Conservation (phyloP, 2,113 vertebrate genomes). For the Melanostigma gelatinosum region DNA sequence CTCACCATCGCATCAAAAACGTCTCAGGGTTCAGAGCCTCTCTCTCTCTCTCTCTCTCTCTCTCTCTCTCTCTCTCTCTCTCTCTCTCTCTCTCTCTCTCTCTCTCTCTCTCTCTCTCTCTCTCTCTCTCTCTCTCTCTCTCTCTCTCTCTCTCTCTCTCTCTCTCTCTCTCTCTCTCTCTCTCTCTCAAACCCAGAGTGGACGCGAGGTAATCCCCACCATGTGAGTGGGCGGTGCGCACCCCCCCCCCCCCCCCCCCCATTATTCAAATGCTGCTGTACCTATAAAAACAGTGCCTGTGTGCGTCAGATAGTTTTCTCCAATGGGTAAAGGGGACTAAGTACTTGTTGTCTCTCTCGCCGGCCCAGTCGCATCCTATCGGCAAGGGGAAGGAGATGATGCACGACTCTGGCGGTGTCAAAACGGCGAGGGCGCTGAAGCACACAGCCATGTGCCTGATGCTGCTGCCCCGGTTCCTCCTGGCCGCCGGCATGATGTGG, state of each 20-base stretch:
- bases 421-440: conserved; percentile 89
- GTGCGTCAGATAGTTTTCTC: conserved; percentile 83
- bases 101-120: conserved; percentile 27
- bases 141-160: conserved; percentile 31
- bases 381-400: conserved; percentile 78
- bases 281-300: conserved; percentile 91
- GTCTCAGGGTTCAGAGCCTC: too few species aligned
- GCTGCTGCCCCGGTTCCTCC: conserved; percentile 95
- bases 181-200: conserved; percentile 65
- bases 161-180: conserved; percentile 24
- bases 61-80: conserved; percentile 17
- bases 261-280: conserved; percentile 88
- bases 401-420: conserved; percentile 90
- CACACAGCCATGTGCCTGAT: conserved; percentile 92
- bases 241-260: too few species aligned
- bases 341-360: conserved; percentile 67
- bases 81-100: conserved; percentile 24
- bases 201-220: conserved; percentile 91
- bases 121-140: conserved; percentile 12
- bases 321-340: conserved; percentile 79
- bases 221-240: conserved; percentile 96
- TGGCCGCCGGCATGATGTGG: conserved; percentile 95
- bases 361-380: conserved; percentile 67
- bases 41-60: conserved; percentile 14
- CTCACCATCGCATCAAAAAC: not conserved